phyloP scores from a whole-genome alignment of 2,113 vertebrate genomes.

The Anolis sagrei region DNA sequence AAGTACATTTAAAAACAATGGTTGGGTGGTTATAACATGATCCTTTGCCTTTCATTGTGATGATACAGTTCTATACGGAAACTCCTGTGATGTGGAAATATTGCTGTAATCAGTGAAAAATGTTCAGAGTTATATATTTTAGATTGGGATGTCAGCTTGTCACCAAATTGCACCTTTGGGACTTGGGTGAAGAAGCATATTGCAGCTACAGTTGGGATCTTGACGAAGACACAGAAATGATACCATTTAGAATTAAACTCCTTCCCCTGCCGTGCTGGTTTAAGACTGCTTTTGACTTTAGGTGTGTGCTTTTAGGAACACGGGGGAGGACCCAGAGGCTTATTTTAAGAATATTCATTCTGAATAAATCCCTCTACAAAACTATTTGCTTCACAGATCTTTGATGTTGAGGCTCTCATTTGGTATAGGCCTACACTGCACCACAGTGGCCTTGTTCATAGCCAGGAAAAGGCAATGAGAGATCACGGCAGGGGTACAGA shows the following conservation, averaged over 20 bases:
- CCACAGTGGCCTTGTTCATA: not conserved
- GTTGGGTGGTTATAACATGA: not conserved
- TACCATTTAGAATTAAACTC: not conserved
- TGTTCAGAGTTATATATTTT: not conserved
- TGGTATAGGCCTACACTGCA: not conserved
- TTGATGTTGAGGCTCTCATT: slow-evolving; percentile 10
- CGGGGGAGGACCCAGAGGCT: not conserved
- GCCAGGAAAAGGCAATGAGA: not conserved
- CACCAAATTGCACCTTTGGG: not conserved
- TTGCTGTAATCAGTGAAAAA: not conserved
- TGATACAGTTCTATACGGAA: not conserved
- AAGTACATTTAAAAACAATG: not conserved
- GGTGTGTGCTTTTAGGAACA: not conserved
- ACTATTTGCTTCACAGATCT: slow-evolving; percentile 8
- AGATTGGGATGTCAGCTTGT: not conserved
- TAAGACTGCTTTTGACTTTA: slow-evolving; percentile 15
- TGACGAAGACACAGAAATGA: slow-evolving; percentile 1
- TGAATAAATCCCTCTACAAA: slow-evolving; percentile 9
- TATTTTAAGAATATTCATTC: slow-evolving; percentile 8
- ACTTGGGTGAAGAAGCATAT: not conserved
- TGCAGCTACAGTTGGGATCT: not conserved
- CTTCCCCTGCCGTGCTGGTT: not conserved
- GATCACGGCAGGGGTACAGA: not conserved
- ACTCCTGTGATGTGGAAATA: not conserved
- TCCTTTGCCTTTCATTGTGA: not conserved